Evolutionary conservation across 2,888 invertebrate genomes (phyloP).

Genomic region (Bombyx huttoni): DNA sequence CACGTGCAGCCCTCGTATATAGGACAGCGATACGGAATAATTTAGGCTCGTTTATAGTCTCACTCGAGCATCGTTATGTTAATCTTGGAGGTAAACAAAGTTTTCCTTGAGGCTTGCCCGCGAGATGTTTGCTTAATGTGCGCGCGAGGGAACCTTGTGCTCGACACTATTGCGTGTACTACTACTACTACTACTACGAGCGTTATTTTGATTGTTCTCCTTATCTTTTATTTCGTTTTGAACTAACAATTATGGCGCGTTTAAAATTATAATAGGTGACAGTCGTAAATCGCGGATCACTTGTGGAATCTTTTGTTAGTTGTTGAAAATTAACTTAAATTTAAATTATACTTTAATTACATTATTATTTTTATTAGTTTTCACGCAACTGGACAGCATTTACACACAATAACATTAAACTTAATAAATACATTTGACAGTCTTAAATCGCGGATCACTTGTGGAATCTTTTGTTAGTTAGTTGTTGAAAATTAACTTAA

Average conservation of each 20-base stretch:
- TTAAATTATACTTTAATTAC: too few species aligned
- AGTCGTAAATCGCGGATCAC: too few species aligned
- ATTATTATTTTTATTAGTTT: too few species aligned
- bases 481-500: too few species aligned
- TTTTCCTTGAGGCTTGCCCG: conserved; percentile 28
- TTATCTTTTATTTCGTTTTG: background rate
- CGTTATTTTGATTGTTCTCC: background rate
- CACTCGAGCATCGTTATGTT: conserved; percentile 30
- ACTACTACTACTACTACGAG: background rate
- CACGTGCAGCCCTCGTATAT: conserved; percentile 10
- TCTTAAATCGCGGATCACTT: too few species aligned
- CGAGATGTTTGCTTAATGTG: conserved; percentile 1
- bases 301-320: too few species aligned
- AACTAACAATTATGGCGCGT: background rate
- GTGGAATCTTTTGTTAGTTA: too few species aligned
- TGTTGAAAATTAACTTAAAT: too few species aligned
- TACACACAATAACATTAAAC: too few species aligned
- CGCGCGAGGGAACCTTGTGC: conserved; percentile 1
- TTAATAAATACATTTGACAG: too few species aligned
- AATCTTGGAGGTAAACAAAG: conserved; percentile 30
- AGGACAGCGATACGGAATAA: conserved; percentile 23
- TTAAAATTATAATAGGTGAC: background rate
- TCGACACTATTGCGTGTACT: background rate
- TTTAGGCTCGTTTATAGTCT: conserved; percentile 33
- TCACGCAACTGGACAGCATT: too few species aligned